These are phyloP conservation scores for Mallotus villosus DNA, from an alignment of 2,797 vertebrate species.

Conservation along the genomic window DNA sequence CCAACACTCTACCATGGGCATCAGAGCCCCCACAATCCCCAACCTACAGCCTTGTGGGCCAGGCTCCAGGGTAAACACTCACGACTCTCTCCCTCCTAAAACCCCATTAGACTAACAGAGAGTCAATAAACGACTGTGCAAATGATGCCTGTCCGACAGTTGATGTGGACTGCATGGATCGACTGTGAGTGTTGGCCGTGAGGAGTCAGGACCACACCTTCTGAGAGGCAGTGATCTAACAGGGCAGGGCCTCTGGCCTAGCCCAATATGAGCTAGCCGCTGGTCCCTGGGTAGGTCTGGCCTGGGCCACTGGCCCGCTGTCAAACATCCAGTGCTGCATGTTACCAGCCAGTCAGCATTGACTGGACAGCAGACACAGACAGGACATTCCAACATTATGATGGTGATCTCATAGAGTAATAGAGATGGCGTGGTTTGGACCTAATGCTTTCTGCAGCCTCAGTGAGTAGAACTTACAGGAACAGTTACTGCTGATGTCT, in stretches of 20 bases:
- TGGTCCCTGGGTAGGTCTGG: neutral
- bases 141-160: neutral
- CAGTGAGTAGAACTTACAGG: neutral
- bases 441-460: slow-evolving; percentile 10
- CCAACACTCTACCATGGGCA: neutral
- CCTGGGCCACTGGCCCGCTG: neutral
- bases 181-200: neutral
- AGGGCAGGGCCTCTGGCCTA: neutral
- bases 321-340: too few relatives aligned
- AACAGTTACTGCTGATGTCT: slow-evolving; percentile 1
- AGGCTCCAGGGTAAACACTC: neutral
- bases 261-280: neutral
- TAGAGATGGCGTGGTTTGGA: slow-evolving; percentile 6
- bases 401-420: neutral
- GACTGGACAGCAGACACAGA: neutral
- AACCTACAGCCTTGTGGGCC: neutral
- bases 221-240: neutral
- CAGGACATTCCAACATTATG: slow-evolving; percentile 2
- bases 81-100: neutral
- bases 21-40: too few relatives aligned
- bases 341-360: neutral
- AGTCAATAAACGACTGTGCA: neutral
- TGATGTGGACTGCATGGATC: neutral
- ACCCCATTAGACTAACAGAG: neutral
- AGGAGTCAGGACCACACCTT: neutral